phyloP scores from a whole-genome alignment of 2,113 vertebrate genomes.

The Oreochromis spilurus region DNA sequence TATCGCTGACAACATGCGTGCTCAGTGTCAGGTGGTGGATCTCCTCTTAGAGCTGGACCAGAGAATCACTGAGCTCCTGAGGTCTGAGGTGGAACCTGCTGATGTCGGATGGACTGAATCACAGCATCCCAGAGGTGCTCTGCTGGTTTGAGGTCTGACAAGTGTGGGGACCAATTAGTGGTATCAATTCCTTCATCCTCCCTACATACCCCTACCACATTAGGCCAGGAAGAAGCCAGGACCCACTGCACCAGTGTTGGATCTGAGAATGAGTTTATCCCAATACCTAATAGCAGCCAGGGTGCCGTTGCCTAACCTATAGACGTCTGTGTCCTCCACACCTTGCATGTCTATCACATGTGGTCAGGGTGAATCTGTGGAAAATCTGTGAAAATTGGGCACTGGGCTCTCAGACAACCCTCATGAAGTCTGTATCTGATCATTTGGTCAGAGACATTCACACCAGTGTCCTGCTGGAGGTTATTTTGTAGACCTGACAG shows the following conservation, averaged over 20 bases:
- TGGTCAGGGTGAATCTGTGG: neutral
- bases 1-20: accelerated
- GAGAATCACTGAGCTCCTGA: neutral
- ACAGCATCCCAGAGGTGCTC: neutral
- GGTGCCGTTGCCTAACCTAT: neutral
- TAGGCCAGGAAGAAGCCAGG: neutral
- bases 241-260: neutral
- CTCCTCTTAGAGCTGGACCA: neutral
- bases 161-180: neutral
- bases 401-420: neutral
- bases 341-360: neutral
- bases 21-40: neutral
- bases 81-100: neutral
- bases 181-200: neutral
- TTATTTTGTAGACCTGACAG: neutral
- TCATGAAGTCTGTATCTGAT: neutral
- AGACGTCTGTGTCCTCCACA: neutral
- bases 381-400: neutral
- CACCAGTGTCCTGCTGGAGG: neutral
- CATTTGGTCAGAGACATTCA: neutral
- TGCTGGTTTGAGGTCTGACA: neutral
- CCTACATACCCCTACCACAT: neutral
- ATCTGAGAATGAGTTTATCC: neutral
- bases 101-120: neutral
- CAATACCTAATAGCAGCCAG: neutral